Conservation (phyloP, 23 tunicate species). For the Ciona savignyi region DNA sequence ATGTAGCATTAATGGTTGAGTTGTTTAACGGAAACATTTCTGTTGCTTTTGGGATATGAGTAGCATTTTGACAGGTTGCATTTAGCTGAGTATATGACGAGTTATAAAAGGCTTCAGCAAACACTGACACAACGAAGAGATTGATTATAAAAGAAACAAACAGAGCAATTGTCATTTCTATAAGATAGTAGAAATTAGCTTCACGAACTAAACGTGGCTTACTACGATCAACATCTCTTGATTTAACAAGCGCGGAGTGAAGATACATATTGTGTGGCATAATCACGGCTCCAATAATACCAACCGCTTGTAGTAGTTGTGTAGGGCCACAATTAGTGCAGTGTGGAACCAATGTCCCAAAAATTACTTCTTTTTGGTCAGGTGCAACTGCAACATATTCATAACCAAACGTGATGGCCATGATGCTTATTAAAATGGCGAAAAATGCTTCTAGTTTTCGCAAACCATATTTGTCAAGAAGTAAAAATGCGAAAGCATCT, state of each 20-base stretch:
- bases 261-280: conserved; percentile 97
- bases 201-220: conserved; percentile 55
- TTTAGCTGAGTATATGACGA: conserved; percentile 28
- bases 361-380: conserved; percentile 63
- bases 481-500: conserved; percentile 82
- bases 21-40: conserved; percentile 40
- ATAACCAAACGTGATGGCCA: conserved; percentile 91
- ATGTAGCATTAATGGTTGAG: conserved; percentile 20
- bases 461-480: conserved; percentile 87
- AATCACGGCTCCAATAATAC: conserved; percentile 91
- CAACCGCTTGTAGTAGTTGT: conserved; percentile 80
- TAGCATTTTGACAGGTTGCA: conserved; percentile 32
- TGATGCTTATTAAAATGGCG: conserved; percentile 64
- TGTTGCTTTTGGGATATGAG: conserved; percentile 37
- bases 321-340: conserved; percentile 64
- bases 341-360: conserved; percentile 64
- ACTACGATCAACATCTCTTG: conserved; percentile 67
- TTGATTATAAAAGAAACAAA: conserved; percentile 79
- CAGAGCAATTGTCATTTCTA: conserved; percentile 71
- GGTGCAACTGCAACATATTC: conserved; percentile 82
- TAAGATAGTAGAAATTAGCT: conserved; percentile 75
- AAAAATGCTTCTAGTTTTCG: conserved; percentile 91
- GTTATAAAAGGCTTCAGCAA: conserved; percentile 89
- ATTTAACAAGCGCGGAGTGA: conserved; percentile 89
- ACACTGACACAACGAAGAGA: conserved; percentile 89